phyloP scores from a whole-genome alignment of 1,140 invertebrate genomes.

The Dreissena polymorpha region DNA sequence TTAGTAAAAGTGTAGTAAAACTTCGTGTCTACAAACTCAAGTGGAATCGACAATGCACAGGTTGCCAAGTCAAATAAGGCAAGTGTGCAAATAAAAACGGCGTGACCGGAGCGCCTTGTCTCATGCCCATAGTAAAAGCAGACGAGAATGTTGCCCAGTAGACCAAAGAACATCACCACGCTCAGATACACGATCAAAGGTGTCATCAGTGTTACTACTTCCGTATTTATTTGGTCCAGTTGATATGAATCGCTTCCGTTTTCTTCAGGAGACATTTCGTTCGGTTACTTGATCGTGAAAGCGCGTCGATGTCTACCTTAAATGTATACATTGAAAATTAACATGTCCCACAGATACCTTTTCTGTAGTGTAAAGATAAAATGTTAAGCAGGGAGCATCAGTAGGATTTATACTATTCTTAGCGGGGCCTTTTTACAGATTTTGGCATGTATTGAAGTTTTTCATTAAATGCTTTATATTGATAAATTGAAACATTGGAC shows the following conservation, averaged over 20 bases:
- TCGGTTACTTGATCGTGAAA: too few species aligned
- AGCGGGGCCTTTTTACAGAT: too few species aligned
- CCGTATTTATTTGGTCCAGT: conserved; percentile 43
- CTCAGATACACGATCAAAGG: conserved; percentile 57
- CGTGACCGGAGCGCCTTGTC: conserved; percentile 40
- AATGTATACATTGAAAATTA: too few species aligned
- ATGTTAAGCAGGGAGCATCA: too few species aligned
- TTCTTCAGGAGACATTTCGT: not conserved
- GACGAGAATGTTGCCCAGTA: conserved; percentile 55
- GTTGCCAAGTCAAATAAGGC: conserved; percentile 63
- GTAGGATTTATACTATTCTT: too few species aligned
- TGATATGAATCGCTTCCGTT: not conserved
- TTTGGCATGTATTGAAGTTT: too few species aligned
- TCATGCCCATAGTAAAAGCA: conserved; percentile 55
- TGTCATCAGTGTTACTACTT: conserved; percentile 37
- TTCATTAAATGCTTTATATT: too few species aligned
- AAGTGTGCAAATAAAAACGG: conserved; percentile 62
- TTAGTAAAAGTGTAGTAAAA: conserved; percentile 58
- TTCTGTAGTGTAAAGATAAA: too few species aligned
- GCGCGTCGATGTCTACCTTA: too few species aligned
- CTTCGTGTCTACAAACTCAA: conserved; percentile 62
- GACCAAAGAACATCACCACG: conserved; percentile 53
- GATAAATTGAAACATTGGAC: too few species aligned
- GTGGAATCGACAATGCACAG: conserved; percentile 61
- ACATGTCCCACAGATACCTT: too few species aligned